These are phyloP conservation scores for Capreolus pygargus DNA, from an alignment of 2,113 vertebrate genomes.

Conservation along the genomic window DNA sequence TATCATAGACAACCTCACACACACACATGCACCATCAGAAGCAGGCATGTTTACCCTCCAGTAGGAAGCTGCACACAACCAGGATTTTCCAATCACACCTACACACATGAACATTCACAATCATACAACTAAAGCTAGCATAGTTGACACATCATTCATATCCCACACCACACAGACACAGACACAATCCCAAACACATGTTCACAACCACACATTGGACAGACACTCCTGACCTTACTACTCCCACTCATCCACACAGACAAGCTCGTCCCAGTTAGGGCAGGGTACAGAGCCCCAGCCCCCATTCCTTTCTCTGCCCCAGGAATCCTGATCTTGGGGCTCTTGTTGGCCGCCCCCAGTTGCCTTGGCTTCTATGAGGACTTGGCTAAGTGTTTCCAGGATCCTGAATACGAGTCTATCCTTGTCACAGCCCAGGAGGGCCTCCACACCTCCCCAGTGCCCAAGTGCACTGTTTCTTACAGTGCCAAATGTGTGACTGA, in stretches of 20 bases:
- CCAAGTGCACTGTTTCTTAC: not conserved
- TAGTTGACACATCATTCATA: not conserved
- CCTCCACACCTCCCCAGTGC: not conserved
- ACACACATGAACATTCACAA: not conserved
- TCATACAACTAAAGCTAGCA: not conserved
- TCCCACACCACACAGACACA: not conserved
- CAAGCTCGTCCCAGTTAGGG: not conserved
- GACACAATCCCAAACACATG: not conserved
- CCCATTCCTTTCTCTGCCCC: not conserved
- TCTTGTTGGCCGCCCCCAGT: not conserved
- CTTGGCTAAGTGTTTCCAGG: conserved; percentile 52
- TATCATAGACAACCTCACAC: not conserved
- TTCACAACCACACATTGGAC: not conserved
- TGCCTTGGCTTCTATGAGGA: conserved; percentile 44
- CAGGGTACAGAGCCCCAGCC: not conserved
- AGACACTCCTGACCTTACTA: not conserved
- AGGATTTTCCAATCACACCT: not conserved
- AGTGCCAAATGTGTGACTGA: too few relatives aligned
- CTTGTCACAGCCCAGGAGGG: conserved; percentile 35
- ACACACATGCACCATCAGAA: not conserved
- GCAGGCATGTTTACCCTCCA: not conserved
- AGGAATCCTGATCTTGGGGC: conserved; percentile 46
- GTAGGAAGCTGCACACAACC: not conserved
- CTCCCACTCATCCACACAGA: not conserved
- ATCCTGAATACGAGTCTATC: conserved; percentile 23